Evolutionary conservation across 1,140 invertebrate species (phyloP).

Genomic region (Intoshia linei): DNA sequence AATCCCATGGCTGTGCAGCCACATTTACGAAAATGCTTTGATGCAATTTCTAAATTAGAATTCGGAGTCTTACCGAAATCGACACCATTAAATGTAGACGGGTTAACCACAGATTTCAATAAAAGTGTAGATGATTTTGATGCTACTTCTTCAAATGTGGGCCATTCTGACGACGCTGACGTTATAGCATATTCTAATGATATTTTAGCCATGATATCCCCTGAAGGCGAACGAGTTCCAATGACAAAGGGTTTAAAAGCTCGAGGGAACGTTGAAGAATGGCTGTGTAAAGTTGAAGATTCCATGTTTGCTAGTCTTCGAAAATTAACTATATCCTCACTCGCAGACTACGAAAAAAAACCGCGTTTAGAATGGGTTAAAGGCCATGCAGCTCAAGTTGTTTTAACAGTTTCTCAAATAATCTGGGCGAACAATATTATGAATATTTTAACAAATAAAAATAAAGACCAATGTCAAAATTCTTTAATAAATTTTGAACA

Average conservation of each 20-base stretch:
- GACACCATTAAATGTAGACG: slow-evolving; percentile 8
- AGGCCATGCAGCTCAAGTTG: slow-evolving; percentile 29
- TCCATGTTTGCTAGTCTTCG: slow-evolving; percentile 29
- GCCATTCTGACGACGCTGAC: background rate
- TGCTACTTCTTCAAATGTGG: background rate
- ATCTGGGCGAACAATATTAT: slow-evolving; percentile 47
- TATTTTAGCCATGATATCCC: slow-evolving; percentile 48
- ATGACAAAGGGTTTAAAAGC: slow-evolving; percentile 46
- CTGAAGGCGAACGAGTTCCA: slow-evolving; percentile 41
- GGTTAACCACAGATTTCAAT: background rate
- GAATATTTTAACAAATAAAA: slow-evolving; percentile 30
- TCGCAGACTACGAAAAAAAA: slow-evolving; percentile 29
- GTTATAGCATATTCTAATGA: slow-evolving; percentile 31
- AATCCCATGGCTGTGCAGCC: slow-evolving; percentile 54
- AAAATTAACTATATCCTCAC: slow-evolving; percentile 25
- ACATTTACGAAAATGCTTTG: slow-evolving; percentile 55
- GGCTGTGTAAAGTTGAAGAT: slow-evolving; percentile 33
- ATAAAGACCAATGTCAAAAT: slow-evolving; percentile 14
- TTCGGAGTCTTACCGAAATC: slow-evolving; percentile 38
- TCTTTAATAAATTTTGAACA: slow-evolving; percentile 33
- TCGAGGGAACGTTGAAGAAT: slow-evolving; percentile 50
- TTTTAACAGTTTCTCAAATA: slow-evolving; percentile 46
- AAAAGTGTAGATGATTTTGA: background rate
- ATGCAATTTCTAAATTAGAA: slow-evolving; percentile 34
- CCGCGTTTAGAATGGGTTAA: slow-evolving; percentile 31